phyloP scores from a whole-genome alignment of 2,888 invertebrate genomes.

The Sminthurides aquaticus region DNA sequence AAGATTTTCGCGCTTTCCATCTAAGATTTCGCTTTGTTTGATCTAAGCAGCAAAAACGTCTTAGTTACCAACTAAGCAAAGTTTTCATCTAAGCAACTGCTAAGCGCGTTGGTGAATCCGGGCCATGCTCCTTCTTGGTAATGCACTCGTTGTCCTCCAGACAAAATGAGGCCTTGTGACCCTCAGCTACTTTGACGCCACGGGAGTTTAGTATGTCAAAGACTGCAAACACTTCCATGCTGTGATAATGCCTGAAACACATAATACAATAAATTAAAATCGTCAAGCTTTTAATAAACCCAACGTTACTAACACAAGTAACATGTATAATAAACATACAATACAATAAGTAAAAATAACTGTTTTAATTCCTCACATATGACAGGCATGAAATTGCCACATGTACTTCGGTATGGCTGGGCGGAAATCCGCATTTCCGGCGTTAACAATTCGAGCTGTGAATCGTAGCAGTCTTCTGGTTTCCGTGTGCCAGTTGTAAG shows the following conservation, averaged over 20 bases:
- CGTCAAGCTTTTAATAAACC: too few species aligned
- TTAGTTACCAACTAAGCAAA: too few species aligned
- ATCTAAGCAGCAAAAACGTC: too few species aligned
- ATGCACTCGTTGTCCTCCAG: slow-evolving; percentile 88
- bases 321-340: too few species aligned
- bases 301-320: too few species aligned
- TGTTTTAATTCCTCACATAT: slow-evolving; percentile 66
- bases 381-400: slow-evolving; percentile 96
- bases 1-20: too few species aligned
- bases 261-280: too few species aligned
- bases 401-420: slow-evolving; percentile 77
- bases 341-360: too few species aligned
- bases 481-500: slow-evolving; percentile 67
- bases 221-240: slow-evolving; percentile 94
- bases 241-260: slow-evolving; percentile 94
- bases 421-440: slow-evolving; percentile 80
- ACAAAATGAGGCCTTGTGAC: slow-evolving; percentile 94
- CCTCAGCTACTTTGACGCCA: slow-evolving; percentile 77
- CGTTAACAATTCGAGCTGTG: slow-evolving; percentile 78
- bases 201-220: slow-evolving; percentile 74
- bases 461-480: slow-evolving; percentile 75
- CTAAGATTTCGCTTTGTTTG: too few species aligned
- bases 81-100: too few species aligned
- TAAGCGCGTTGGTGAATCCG: too few species aligned
- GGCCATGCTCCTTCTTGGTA: slow-evolving; percentile 63